Conservation (phyloP, 2,797 vertebrate species). For the Mallotus villosus region DNA sequence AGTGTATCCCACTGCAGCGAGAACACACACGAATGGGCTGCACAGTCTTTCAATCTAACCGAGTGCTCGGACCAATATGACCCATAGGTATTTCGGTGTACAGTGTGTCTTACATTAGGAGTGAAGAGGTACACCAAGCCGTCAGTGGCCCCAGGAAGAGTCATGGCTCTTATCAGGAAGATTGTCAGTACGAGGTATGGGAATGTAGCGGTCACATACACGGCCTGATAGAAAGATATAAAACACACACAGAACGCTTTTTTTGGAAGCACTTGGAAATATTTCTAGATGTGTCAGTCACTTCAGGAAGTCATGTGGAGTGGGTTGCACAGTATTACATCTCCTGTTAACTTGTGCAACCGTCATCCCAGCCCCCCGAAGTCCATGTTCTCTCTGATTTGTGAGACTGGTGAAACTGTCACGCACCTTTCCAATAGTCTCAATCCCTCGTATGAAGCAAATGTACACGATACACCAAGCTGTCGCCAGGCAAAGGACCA, state of each 20-base stretch:
- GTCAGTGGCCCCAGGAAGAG: slow-evolving; percentile 68
- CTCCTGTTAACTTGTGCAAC: too few species aligned
- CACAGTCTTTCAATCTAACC: neutral
- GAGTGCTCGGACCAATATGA: too few species aligned
- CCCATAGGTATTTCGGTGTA: neutral
- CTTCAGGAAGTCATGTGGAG: too few species aligned
- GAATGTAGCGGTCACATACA: slow-evolving; percentile 76
- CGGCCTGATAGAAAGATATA: slow-evolving; percentile 55
- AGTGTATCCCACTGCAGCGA: slow-evolving; percentile 75
- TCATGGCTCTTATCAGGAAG: slow-evolving; percentile 75
- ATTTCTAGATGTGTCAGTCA: too few species aligned
- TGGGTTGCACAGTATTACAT: too few species aligned
- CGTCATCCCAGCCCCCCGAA: too few species aligned
- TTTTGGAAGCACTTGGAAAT: too few species aligned
- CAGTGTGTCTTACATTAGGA: slow-evolving; percentile 67
- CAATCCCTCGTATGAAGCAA: slow-evolving; percentile 81
- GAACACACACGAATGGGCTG: neutral
- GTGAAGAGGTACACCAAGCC: slow-evolving; percentile 77
- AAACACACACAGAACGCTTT: too few species aligned
- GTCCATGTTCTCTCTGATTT: too few species aligned
- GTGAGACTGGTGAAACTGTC: too few species aligned
- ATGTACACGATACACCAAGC: slow-evolving; percentile 80
- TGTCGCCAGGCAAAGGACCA: slow-evolving; percentile 73
- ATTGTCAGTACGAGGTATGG: slow-evolving; percentile 76
- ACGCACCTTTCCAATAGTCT: slow-evolving; percentile 81